Conservation (phyloP, 2,888 invertebrate species). For the Mythimna ferrago region DNA sequence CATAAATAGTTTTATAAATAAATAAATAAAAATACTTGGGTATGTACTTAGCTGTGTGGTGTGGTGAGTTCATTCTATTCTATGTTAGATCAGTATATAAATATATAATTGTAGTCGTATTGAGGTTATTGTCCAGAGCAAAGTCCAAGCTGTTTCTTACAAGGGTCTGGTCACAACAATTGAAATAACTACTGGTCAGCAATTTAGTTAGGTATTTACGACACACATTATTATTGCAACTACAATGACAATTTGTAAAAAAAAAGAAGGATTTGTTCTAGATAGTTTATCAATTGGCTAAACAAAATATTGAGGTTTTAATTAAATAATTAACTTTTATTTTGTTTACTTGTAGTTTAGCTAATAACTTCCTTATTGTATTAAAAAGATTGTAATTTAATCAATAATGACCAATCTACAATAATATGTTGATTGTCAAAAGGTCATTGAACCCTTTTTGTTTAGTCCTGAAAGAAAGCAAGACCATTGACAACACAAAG, state of each 20-base stretch:
- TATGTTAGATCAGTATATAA: conserved; percentile 1
- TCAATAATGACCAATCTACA: neutral
- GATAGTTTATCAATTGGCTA: neutral
- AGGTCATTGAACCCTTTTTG: conserved; percentile 29
- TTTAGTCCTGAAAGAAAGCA: neutral
- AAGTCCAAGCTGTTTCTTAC: conserved; percentile 43
- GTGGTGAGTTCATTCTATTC: too few relatives aligned
- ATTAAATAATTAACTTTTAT: neutral
- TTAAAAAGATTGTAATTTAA: neutral
- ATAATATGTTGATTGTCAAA: conserved; percentile 9
- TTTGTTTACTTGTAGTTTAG: neutral
- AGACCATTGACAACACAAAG: neutral
- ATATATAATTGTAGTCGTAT: neutral
- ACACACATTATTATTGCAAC: conserved; percentile 16
- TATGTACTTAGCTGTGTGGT: too few relatives aligned
- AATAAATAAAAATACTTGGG: neutral
- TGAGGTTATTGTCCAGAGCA: conserved; percentile 40
- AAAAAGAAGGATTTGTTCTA: neutral
- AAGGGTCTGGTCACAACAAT: conserved; percentile 47
- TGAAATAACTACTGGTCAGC: conserved; percentile 38
- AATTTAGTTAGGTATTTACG: conserved; percentile 28
- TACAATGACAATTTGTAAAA: conserved; percentile 6
- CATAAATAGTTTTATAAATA: too few relatives aligned
- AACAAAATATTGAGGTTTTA: neutral
- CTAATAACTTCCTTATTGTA: neutral